phyloP scores from a whole-genome alignment of 2,113 vertebrate species.

The Heptranchias perlo region DNA sequence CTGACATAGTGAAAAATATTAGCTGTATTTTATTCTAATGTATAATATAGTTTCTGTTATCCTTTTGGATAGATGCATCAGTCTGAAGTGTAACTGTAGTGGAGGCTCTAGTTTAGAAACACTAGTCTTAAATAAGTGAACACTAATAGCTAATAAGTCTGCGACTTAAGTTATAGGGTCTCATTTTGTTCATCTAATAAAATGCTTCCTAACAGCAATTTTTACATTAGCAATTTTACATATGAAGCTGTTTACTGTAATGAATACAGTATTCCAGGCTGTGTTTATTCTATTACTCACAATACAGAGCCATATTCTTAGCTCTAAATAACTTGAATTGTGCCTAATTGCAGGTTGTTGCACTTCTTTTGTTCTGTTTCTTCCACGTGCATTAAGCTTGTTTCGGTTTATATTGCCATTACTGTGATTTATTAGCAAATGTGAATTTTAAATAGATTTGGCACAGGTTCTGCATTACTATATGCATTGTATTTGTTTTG shows the following conservation, averaged over 20 bases:
- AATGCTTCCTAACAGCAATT: not conserved
- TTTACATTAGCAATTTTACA: slow-evolving; percentile 8
- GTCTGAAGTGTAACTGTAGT: not conserved
- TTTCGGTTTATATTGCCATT: not conserved
- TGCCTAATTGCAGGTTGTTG: not conserved
- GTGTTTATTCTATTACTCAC: not conserved
- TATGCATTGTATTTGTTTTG: slow-evolving; percentile 17
- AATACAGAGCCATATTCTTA: not conserved
- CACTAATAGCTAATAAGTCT: not conserved
- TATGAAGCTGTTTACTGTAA: not conserved
- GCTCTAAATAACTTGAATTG: not conserved
- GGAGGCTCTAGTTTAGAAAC: not conserved
- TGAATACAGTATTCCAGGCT: not conserved
- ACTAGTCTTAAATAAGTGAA: too few relatives aligned
- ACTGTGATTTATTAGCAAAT: not conserved
- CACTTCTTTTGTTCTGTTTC: not conserved
- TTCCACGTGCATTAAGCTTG: not conserved
- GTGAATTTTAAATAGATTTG: slow-evolving; percentile 21
- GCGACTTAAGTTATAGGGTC: not conserved
- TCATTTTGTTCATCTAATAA: not conserved
- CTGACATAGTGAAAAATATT: slow-evolving; percentile 14
- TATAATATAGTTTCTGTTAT: not conserved
- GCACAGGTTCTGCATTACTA: not conserved
- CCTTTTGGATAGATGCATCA: slow-evolving; percentile 8
- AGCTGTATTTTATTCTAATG: not conserved